Evolutionary conservation across 2,888 invertebrate species (phyloP), one percentile per base, ranked within the genome.

Genomic region (Brenthis hecate): DNA sequence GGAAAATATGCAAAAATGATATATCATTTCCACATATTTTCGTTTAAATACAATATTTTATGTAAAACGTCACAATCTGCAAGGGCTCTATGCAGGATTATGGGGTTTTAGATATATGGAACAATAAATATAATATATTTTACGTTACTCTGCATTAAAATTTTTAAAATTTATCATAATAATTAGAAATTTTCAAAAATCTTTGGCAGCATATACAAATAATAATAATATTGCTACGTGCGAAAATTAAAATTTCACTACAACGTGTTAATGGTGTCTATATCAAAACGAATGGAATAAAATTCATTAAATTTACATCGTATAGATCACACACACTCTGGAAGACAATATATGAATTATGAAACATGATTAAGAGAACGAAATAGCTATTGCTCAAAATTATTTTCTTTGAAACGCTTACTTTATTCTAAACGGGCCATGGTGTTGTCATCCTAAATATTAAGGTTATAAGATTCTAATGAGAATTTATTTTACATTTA

Each of bases 291-390:
- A 68, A 68, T 56, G 43, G 47, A 63, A 65, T 67, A 70, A 71
- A 66, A 70, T 68, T 63, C 57, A 64, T 61, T 68, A 69, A 73
- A 55, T 58, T 74, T 65, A 70, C 64, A 68, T 68, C 67, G 53
- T 50, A 63, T 65, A 68, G 67, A 84, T 86, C 88, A 89, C 88
- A 84, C 85, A 83, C 85, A 85, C 86, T 79, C 85, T 92, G 92
- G 92, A 92, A 92, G 92, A 92, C 92, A 87, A 87, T 87, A 73
- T 74, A 87, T 87, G 82, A 86, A 84, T 80, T 75, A 78, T 80
- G 79, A 63, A 66, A 60, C 50, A 60, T 60, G 50, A 48, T 28
- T 48, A 13, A 60, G 58, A 58, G 48, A 60, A 60, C 48, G 50
- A 13, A 60, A 48, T 28, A 28, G 36, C 48, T 60, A 60, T 60